These are phyloP conservation scores for Trematocara variabile DNA, from an alignment of 2,113 vertebrate genomes.

Conservation along the genomic window DNA sequence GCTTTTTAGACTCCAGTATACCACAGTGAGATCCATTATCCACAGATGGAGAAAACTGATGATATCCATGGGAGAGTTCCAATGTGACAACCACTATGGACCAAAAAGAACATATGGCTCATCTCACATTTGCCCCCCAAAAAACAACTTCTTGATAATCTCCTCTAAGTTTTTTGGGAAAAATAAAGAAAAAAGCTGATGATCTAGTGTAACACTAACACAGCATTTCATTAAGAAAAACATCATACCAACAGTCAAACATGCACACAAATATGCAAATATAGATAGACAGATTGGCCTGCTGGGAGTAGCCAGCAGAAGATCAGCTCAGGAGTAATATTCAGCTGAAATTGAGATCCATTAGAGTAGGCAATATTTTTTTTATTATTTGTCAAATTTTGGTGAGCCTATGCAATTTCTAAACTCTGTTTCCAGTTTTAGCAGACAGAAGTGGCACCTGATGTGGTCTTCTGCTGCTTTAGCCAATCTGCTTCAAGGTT, in stretches of 20 bases:
- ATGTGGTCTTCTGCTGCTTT: not conserved
- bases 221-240: not conserved
- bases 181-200: not conserved
- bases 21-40: not conserved
- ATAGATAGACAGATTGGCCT: not conserved
- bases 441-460: not conserved
- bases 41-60: not conserved
- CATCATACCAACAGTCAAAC: not conserved
- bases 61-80: not conserved
- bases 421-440: not conserved
- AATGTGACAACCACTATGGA: not conserved
- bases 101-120: not conserved
- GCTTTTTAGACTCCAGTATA: not conserved
- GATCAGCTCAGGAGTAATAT: not conserved
- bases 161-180: not conserved
- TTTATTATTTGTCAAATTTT: not conserved
- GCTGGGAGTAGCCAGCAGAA: not conserved
- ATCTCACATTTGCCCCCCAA: not conserved
- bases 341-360: not conserved
- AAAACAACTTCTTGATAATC: not conserved
- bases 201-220: not conserved
- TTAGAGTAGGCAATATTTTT: not conserved
- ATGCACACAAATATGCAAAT: not conserved
- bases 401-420: not conserved
- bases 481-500: not conserved